These are phyloP conservation scores for Lerema accius DNA, from an alignment of 1,140 invertebrate genomes.

Conservation along the genomic window DNA sequence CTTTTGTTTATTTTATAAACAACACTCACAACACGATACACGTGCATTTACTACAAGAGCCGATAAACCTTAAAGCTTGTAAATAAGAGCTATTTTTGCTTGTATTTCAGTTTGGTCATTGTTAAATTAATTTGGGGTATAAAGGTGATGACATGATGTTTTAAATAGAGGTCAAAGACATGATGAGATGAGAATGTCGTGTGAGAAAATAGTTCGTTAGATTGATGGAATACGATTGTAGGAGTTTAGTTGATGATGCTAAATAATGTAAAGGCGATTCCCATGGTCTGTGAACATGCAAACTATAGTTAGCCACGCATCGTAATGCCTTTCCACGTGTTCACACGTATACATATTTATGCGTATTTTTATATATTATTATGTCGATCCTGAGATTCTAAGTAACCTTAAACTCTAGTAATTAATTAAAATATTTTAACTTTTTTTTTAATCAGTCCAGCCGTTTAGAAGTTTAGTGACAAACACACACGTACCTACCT, in stretches of 20 bases:
- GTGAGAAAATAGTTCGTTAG: constrained; percentile 49
- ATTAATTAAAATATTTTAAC: too few relatives aligned
- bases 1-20: constrained; percentile 63
- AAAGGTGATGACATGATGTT: constrained; percentile 50
- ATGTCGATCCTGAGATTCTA: too few relatives aligned
- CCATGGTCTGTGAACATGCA: too few relatives aligned
- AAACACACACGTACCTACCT: too few relatives aligned
- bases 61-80: constrained; percentile 11
- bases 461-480: too few relatives aligned
- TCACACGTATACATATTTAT: too few relatives aligned
- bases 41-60: background rate
- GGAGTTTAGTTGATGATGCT: background rate
- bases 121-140: constrained; percentile 31
- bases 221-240: constrained; percentile 13
- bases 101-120: constrained; percentile 23
- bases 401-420: too few relatives aligned
- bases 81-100: constrained; percentile 29
- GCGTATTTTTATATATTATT: too few relatives aligned
- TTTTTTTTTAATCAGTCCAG: too few relatives aligned
- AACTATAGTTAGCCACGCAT: too few relatives aligned
- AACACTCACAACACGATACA: constrained; percentile 43
- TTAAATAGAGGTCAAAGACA: constrained; percentile 57
- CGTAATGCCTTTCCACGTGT: too few relatives aligned
- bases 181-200: constrained; percentile 38
- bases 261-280: constrained; percentile 8